phyloP scores from a whole-genome alignment of 1,140 invertebrate species.

The Polypedilum vanderplanki region DNA sequence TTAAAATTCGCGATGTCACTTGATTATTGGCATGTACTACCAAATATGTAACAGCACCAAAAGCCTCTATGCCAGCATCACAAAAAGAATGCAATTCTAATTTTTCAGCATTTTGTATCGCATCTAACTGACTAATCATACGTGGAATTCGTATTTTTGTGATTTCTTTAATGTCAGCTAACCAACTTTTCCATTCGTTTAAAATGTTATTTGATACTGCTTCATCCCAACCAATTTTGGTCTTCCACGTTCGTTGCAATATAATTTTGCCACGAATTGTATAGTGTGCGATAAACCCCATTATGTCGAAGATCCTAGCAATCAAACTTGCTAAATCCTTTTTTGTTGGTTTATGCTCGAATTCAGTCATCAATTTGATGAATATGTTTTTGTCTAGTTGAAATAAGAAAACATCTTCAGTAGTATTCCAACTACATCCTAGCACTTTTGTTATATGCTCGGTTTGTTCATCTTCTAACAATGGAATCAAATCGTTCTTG shows the following conservation, averaged over 20 bases:
- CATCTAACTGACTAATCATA: constrained; percentile 31
- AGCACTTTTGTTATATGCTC: constrained; percentile 34
- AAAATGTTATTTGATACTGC: constrained; percentile 33
- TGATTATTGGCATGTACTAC: no score
- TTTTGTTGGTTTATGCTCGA: no score
- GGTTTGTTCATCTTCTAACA: background rate
- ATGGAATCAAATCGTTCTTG: constrained; percentile 30
- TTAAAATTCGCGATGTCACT: no score
- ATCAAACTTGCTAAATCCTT: no score
- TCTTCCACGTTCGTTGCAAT: constrained; percentile 39
- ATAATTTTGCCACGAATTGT: constrained; percentile 37
- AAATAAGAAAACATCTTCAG: constrained; percentile 35
- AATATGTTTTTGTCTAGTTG: constrained; percentile 15
- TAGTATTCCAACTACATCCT: constrained; percentile 34
- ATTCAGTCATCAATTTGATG: no score
- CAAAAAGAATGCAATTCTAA: constrained; percentile 38
- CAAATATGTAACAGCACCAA: constrained; percentile 36
- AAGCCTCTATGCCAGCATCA: constrained; percentile 37
- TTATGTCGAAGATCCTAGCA: constrained; percentile 41
- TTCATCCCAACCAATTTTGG: constrained; percentile 37
- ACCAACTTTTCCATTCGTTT: constrained; percentile 34
- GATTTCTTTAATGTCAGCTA: constrained; percentile 32
- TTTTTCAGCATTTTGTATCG: background rate
- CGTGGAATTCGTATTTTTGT: constrained; percentile 35
- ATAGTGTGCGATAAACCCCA: constrained; percentile 37